Evolutionary conservation across 2,888 invertebrate genomes (phyloP).

Genomic region (Ormyrus labotus): DNA sequence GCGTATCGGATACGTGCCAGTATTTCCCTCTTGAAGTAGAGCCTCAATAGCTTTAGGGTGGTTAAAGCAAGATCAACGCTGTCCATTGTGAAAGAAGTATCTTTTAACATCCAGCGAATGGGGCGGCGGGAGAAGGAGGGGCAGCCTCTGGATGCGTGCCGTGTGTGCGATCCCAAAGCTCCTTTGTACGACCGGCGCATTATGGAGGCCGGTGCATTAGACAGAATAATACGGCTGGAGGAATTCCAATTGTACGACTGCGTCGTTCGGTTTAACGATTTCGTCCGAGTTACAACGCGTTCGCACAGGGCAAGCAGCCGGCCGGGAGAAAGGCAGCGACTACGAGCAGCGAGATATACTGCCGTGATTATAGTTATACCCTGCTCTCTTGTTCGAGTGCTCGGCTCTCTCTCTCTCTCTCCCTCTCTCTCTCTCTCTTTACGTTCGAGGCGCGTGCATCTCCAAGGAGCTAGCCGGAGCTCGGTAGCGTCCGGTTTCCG

Average conservation of each 20-base stretch:
- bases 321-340: slow-evolving; percentile 6
- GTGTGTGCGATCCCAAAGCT: slow-evolving; percentile 25
- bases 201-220: slow-evolving; percentile 59
- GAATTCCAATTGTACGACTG: slow-evolving; percentile 63
- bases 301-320: slow-evolving; percentile 26
- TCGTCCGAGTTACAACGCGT: slow-evolving; percentile 56
- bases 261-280: slow-evolving; percentile 64
- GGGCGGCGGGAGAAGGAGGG: background rate
- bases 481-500: slow-evolving; percentile 43
- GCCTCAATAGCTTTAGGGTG: slow-evolving; percentile 3
- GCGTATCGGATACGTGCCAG: slow-evolving; percentile 18
- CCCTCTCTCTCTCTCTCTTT: background rate
- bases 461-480: slow-evolving; percentile 9
- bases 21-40: slow-evolving; percentile 25
- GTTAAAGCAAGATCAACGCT: slow-evolving; percentile 60
- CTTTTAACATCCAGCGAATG: slow-evolving; percentile 56
- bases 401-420: background rate
- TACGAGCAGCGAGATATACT: slow-evolving; percentile 41
- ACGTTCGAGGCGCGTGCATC: background rate
- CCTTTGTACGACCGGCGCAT: slow-evolving; percentile 57
- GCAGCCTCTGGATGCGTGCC: background rate
- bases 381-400: slow-evolving; percentile 33
- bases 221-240: slow-evolving; percentile 62
- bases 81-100: slow-evolving; percentile 54
- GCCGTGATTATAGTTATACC: slow-evolving; percentile 52